Percentiles rank a stretch among this genome's conserved stretches.
Conservation (phyloP, 2,113 vertebrate species). For the Struthio camelus region DNA sequence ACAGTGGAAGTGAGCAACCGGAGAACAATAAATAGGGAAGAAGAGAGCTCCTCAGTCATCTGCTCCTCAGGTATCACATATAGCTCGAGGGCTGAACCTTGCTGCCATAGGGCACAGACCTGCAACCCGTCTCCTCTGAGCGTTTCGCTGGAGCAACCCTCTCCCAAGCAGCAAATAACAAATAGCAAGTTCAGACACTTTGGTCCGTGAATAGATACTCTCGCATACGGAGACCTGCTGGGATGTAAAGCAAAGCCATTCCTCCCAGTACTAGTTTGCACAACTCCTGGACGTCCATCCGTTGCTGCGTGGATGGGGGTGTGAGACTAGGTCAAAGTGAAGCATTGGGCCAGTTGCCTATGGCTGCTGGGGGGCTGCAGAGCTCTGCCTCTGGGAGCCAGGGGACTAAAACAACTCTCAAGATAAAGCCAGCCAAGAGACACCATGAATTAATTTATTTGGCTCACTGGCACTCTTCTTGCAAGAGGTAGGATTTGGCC, state of each 20-base stretch:
- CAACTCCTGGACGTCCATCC: neutral
- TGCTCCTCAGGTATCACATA: neutral
- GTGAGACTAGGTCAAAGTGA: neutral
- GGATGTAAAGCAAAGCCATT: neutral
- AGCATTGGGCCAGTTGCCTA: neutral
- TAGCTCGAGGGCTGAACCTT: neutral
- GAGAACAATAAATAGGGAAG: neutral
- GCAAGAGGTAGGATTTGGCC: neutral
- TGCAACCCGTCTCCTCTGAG: neutral
- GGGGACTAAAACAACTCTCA: neutral
- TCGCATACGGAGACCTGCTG: fast-evolving
- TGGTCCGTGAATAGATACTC: neutral
- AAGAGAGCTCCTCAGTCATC: neutral
- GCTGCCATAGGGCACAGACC: fast-evolving
- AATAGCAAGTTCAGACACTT: neutral
- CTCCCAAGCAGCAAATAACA: neutral
- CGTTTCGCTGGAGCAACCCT: neutral
- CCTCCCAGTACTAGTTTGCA: neutral
- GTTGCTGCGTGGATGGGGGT: neutral
- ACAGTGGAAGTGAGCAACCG: neutral
- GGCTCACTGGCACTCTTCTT: neutral
- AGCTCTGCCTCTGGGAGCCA: neutral
- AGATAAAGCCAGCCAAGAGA: neutral
- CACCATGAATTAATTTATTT: neutral
- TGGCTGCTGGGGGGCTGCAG: neutral